A percentile compares a stretch with the other conserved stretches of the same genome.
Conservation (phyloP, 2,797 vertebrate genomes). For the Molossus molossus region DNA sequence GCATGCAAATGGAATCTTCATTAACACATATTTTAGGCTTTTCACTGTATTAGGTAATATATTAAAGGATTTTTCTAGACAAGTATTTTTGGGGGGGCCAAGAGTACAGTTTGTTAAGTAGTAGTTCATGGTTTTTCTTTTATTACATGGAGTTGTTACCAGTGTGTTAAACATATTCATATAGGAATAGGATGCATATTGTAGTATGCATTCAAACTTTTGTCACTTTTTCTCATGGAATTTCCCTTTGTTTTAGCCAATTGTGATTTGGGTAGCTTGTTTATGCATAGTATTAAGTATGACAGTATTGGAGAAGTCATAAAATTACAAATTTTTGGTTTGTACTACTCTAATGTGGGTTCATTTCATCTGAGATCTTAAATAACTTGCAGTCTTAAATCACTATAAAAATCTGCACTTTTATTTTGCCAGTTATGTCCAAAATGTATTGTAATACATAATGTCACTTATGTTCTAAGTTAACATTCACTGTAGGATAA, state of each 20-base stretch:
- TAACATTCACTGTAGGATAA: conserved; percentile 53
- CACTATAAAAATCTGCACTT: conserved; percentile 65
- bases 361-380: conserved; percentile 31
- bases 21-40: conserved; percentile 58
- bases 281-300: conserved; percentile 48
- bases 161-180: conserved; percentile 53
- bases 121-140: conserved; percentile 66
- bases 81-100: conserved; percentile 63
- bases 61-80: conserved; percentile 80
- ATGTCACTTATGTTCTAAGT: conserved; percentile 63
- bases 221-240: conserved; percentile 48
- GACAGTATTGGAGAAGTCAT: background rate
- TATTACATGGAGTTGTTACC: conserved; percentile 45
- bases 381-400: conserved; percentile 54
- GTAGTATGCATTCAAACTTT: conserved; percentile 34
- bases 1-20: conserved; percentile 68
- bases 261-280: conserved; percentile 46
- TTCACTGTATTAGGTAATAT: conserved; percentile 73
- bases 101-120: conserved; percentile 59
- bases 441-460: conserved; percentile 47
- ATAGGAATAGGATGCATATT: conserved; percentile 37
- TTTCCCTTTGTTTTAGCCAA: conserved; percentile 32
- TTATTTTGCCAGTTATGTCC: conserved; percentile 67
- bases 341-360: conserved; percentile 47
- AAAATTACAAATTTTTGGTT: conserved; percentile 47